Base-by-base conservation (phyloP, 1,140 invertebrate genomes). In the Meloidogyne exigua region DNA sequence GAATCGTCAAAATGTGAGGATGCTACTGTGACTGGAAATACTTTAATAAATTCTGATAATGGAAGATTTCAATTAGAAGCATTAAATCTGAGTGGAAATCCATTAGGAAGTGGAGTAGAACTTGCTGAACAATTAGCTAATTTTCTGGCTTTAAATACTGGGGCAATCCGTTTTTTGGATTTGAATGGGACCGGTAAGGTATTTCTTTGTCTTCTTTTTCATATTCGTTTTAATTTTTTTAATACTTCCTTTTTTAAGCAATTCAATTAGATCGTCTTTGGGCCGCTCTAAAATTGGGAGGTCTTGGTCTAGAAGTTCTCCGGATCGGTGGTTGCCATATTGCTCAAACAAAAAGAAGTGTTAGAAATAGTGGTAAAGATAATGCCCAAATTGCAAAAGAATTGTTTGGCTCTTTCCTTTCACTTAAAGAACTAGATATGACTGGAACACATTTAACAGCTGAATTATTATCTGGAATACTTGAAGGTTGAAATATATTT, bases 201-300 rank as follows among this genome's bases (percentile, higher is more conserved):
- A 32, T 39, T 13, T 57, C 15, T 1, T n/a, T n/a, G n/a, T 0
- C 39, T 63, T 25, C 18, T 18, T 49, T 18, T 49, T 49, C 18
- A 49, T n/a, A n/a, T n/a, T n/a, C n/a, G 5, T 18, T 18, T 49
- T 49, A 1, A 2, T 9, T 5, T 57, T 49, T 49, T 49, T 2
- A 1, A 15, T 2, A 18, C 44, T 12, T 18, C 4, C 9, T 15
- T 49, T 44, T 12, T 72, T 44, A 44, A 72, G 71, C 71, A 39
- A 23, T 72, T 11, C 71, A 72, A 72, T 21, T 72, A 21, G 85
- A 86, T 72, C 81, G 84, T 63, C 80, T 86, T 1, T 86, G 85
- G 85, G 68, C 81, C 15, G 81, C 82, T 3, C 72, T 86, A 4
- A 86, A 86, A 67, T 78, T 87, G 32, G 85, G 85, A 18, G 86